A percentile compares a stretch with the other conserved stretches of the same genome.
Conservation (phyloP, 2,113 vertebrate species). For the Oncorhynchus mykiss region DNA sequence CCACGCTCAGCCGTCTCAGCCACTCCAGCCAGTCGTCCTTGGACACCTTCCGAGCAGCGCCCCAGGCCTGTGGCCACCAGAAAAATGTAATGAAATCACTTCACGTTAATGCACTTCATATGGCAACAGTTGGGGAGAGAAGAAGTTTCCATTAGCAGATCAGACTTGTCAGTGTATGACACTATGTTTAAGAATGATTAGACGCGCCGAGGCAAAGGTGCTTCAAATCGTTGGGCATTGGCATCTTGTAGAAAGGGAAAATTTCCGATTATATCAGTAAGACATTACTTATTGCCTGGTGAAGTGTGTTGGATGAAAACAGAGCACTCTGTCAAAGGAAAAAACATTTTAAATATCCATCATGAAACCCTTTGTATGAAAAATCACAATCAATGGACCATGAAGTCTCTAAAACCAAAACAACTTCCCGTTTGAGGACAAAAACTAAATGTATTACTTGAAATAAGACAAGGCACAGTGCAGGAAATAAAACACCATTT, state of each 20-base stretch:
- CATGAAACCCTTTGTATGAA: background rate
- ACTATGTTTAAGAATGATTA: background rate
- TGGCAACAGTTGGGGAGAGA: background rate
- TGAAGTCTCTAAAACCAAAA: background rate
- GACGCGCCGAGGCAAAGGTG: background rate
- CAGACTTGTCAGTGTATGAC: background rate
- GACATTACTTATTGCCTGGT: background rate
- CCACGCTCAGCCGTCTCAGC: conserved; percentile 91
- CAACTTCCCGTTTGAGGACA: background rate
- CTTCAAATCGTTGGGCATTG: background rate
- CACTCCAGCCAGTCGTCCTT: conserved; percentile 99
- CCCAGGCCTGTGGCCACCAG: conserved; percentile 86
- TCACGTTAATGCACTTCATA: background rate
- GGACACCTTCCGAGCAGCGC: conserved; percentile 95
- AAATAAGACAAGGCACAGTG: background rate
- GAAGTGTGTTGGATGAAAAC: background rate
- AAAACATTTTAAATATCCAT: background rate
- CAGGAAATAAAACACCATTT: background rate
- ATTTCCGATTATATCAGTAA: background rate
- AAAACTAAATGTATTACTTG: background rate
- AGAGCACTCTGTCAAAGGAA: background rate
- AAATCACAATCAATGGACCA: background rate
- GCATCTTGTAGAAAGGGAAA: background rate
- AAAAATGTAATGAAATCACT: conserved; percentile 7
- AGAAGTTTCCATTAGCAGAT: background rate